Evolutionary conservation across 2,888 invertebrate genomes (phyloP).

Genomic region (Tortrix viridana): DNA sequence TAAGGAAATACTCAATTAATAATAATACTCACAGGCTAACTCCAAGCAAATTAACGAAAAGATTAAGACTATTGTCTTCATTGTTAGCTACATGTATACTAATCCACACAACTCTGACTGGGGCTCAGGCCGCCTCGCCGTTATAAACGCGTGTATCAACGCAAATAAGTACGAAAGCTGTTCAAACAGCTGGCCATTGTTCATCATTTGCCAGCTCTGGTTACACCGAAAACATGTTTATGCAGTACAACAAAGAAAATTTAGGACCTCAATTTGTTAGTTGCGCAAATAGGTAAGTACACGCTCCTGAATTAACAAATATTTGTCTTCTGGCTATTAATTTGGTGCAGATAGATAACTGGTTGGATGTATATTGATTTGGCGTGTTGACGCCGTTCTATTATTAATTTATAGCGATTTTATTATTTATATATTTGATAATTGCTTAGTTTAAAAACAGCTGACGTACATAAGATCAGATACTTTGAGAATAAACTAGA

Average conservation of each 20-base stretch:
- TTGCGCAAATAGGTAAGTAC: conserved; percentile 35
- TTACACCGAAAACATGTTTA: conserved; percentile 35
- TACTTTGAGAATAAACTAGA: background rate
- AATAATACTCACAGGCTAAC: conserved; percentile 54
- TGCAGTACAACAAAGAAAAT: conserved; percentile 29
- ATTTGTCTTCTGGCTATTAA: conserved; percentile 30
- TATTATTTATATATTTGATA: no score
- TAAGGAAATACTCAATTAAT: background rate
- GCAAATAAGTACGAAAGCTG: conserved; percentile 60
- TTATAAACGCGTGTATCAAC: conserved; percentile 52
- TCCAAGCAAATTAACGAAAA: conserved; percentile 50
- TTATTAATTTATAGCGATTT: conserved; percentile 23
- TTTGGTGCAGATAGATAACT: conserved; percentile 22
- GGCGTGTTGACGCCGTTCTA: conserved; percentile 14
- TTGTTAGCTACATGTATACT: conserved; percentile 50
- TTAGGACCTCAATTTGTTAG: conserved; percentile 24
- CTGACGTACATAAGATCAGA: background rate
- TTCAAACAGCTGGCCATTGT: conserved; percentile 50
- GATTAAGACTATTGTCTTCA: conserved; percentile 50
- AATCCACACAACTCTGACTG: conserved; percentile 54
- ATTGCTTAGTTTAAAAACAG: no score
- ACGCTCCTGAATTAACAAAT: conserved; percentile 4
- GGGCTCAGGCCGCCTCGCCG: conserved; percentile 47
- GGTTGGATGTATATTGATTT: background rate
- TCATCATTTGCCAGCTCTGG: conserved; percentile 20